Conservation (phyloP, 2,113 vertebrate species). For the Antennarius striatus region DNA sequence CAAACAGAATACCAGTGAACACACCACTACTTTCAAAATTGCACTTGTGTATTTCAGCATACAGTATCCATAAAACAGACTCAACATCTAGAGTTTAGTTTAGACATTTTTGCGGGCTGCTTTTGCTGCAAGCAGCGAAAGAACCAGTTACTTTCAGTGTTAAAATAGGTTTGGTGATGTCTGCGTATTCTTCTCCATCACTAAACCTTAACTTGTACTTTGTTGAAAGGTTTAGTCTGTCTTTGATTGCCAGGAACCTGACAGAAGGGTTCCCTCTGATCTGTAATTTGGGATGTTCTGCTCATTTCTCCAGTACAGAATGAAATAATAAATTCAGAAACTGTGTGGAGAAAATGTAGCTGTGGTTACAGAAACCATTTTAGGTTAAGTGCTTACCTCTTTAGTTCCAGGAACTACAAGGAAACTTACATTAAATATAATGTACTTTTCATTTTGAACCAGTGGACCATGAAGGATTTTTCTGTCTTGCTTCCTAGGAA, state of each 20-base stretch:
- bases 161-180: background rate
- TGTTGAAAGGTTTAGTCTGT: slow-evolving; percentile 10
- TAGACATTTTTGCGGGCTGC: background rate
- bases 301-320: slow-evolving; percentile 25
- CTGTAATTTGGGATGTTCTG: slow-evolving; percentile 27
- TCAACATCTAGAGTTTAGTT: slow-evolving; percentile 19
- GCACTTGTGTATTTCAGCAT: slow-evolving; percentile 7
- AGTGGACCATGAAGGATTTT: slow-evolving; percentile 45
- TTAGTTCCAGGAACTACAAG: slow-evolving; percentile 25
- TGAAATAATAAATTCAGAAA: slow-evolving; percentile 28
- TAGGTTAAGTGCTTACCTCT: slow-evolving; percentile 25
- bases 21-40: background rate
- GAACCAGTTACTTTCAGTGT: slow-evolving; percentile 3
- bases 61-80: slow-evolving; percentile 34
- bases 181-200: slow-evolving; percentile 1
- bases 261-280: slow-evolving; percentile 19
- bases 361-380: slow-evolving; percentile 24
- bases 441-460: slow-evolving; percentile 43
- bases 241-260: background rate
- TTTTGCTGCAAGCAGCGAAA: background rate
- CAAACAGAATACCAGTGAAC: slow-evolving; percentile 6
- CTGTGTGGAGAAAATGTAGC: background rate
- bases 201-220: slow-evolving; percentile 13
- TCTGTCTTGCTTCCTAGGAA: slow-evolving; percentile 41
- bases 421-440: slow-evolving; percentile 39